Conservation (phyloP, 1,140 invertebrate species). For the Lasioglossum albipes region DNA sequence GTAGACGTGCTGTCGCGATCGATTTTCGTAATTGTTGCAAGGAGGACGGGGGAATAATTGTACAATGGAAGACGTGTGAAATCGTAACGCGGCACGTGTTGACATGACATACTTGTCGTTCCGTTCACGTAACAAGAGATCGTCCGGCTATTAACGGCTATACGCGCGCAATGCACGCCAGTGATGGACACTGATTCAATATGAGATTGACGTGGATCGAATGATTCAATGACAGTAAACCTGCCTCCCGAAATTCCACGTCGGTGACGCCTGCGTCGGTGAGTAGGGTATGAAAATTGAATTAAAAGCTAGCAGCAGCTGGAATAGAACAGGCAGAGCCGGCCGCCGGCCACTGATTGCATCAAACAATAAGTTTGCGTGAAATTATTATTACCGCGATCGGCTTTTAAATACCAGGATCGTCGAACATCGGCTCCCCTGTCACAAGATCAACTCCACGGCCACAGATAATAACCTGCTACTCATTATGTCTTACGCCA, state of each 20-base stretch:
- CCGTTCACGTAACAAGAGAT: conserved; percentile 61
- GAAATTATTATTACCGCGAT: neutral
- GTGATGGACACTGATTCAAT: conserved; percentile 66
- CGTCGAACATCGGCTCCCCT: no score
- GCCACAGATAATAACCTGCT: no score
- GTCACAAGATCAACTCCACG: no score
- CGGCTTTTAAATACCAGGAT: neutral
- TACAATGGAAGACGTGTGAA: conserved; percentile 49
- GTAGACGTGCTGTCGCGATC: neutral
- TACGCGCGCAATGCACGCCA: conserved; percentile 51
- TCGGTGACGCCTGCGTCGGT: conserved; percentile 35
- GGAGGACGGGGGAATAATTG: conserved; percentile 25
- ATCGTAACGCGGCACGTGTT: conserved; percentile 51
- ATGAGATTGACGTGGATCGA: conserved; percentile 64
- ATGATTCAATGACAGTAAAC: conserved; percentile 65
- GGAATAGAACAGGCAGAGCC: neutral
- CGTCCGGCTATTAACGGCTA: conserved; percentile 58
- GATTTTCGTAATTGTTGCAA: conserved; percentile 7
- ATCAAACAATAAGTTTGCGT: neutral
- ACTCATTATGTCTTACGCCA: no score
- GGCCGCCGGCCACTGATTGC: neutral
- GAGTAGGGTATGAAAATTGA: conserved; percentile 47
- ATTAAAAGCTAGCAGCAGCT: conserved; percentile 48
- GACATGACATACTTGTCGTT: conserved; percentile 63
- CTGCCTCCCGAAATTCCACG: conserved; percentile 45